Evolutionary conservation across 1,140 invertebrate genomes (phyloP), one percentile per base, ranked within the genome.

Genomic region (Drosophila bipectinata): DNA sequence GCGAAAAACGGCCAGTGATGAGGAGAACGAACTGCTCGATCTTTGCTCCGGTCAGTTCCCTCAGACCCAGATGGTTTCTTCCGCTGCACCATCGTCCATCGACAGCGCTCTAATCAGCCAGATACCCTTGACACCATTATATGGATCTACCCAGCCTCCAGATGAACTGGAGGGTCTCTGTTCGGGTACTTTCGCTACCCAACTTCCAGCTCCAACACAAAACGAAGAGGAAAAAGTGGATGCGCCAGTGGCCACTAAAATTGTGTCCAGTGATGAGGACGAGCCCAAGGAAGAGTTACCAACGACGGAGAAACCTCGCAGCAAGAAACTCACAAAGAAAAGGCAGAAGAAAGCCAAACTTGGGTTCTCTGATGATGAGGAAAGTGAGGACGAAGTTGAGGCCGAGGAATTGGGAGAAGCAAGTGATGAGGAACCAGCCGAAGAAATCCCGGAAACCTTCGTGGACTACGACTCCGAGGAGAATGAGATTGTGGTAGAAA

Each of bases 381-480:
- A 89, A 60, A 62, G 91, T 61, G 72, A 93, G 24, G 77, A 10
- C 0, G 74, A 60, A 4, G 66, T 77, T 34, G 72, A 79, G 32
- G n/a, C 6, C 14, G 63, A 78, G n/a, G 79, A 92, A 32, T 79
- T 34, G 8, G 76, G 54, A 1, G 66, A 72, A 74, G 28, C 67
- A 63, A 79, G 85, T 4, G 75, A 82, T 3, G 85, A 92, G 30
- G 85, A 92, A 8, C 88, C 92, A 32, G 72, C 84, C 2, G 79
- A 91, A 14, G 91, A 94, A 64, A 72, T 92, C 4, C 90, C 91
- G 0, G 92, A 93, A 51, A 91, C 93, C 37, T 93, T 92, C 72
- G 82, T 95, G 2, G 93, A 94, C 64, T 95, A 95, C 73, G 95
- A 96, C 91, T 96, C 95, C 0, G 95, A 96, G 77, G 95, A 96